Evolutionary conservation across 2,797 vertebrate genomes (phyloP).

Genomic region (Notolepis coatsorum): DNA sequence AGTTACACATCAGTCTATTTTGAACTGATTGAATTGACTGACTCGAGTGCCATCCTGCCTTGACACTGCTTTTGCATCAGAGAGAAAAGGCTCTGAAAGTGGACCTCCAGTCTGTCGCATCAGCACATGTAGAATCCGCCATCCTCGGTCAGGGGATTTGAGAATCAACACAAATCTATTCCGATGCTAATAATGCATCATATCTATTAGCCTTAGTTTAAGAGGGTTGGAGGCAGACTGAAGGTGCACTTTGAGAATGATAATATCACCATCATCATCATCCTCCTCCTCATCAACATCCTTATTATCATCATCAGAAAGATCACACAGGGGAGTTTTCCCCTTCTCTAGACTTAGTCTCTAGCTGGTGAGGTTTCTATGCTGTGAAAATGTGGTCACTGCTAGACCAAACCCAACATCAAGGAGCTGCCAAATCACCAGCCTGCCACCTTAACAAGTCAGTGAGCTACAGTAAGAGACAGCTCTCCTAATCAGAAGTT

Average conservation of each 20-base stretch:
- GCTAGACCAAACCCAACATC: constrained; percentile 26
- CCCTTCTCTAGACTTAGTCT: constrained; percentile 29
- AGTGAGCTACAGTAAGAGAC: constrained; percentile 1
- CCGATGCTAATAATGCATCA: too few relatives aligned
- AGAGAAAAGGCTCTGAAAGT: constrained; percentile 32
- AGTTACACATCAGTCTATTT: too few relatives aligned
- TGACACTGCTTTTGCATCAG: constrained; percentile 49
- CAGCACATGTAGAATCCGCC: background rate
- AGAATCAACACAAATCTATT: constrained; percentile 9
- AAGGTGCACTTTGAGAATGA: constrained; percentile 53
- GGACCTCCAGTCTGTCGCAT: constrained; percentile 45
- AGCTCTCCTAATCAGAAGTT: too few relatives aligned
- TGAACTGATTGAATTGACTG: too few relatives aligned
- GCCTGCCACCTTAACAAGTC: constrained; percentile 17
- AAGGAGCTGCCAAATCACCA: constrained; percentile 9
- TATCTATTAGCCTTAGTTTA: background rate
- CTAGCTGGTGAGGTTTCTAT: constrained; percentile 1
- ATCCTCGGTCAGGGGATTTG: constrained; percentile 6
- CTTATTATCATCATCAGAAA: constrained; percentile 41
- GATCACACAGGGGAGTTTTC: constrained; percentile 29
- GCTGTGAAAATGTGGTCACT: constrained; percentile 4
- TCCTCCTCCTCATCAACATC: too few relatives aligned
- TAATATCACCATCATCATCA: background rate
- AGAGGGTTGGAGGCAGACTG: constrained; percentile 38
- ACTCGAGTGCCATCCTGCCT: too few relatives aligned